Evolutionary conservation across 2,797 vertebrate genomes (phyloP).

Genomic region (Alca torda): DNA sequence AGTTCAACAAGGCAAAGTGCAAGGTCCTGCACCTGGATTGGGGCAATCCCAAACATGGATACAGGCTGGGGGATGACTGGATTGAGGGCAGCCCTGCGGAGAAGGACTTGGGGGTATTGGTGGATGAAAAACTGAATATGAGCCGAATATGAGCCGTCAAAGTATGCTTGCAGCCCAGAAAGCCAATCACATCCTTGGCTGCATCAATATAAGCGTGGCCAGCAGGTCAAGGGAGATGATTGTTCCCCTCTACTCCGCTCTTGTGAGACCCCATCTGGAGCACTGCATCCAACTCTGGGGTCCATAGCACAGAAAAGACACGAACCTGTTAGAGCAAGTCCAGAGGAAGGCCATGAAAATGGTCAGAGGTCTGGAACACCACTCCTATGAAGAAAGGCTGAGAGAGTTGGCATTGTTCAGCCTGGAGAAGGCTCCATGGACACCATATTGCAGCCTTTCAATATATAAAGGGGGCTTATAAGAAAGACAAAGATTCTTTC

Average conservation of each 20-base stretch:
- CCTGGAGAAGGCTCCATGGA: background rate
- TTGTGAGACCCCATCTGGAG: background rate
- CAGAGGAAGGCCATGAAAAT: background rate
- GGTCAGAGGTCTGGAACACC: background rate
- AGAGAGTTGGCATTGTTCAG: background rate
- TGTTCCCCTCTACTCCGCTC: background rate
- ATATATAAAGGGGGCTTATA: background rate
- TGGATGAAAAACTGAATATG: background rate
- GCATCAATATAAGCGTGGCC: accelerated
- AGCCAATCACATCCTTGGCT: background rate
- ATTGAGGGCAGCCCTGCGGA: background rate
- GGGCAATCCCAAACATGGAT: background rate
- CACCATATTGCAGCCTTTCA: background rate
- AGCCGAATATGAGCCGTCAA: accelerated
- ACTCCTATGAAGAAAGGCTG: background rate
- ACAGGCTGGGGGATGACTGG: background rate
- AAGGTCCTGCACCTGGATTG: accelerated
- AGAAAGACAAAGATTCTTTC: background rate
- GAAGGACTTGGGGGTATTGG: background rate
- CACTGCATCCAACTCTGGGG: background rate
- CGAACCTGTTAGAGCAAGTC: background rate
- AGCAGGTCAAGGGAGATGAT: accelerated
- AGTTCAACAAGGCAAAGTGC: background rate
- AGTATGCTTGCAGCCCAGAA: background rate
- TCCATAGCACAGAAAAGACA: background rate